Percentiles rank a stretch among this genome's conserved stretches.
phyloP scores from a whole-genome alignment of 2,888 invertebrate species.

The Esperia sulphurella region DNA sequence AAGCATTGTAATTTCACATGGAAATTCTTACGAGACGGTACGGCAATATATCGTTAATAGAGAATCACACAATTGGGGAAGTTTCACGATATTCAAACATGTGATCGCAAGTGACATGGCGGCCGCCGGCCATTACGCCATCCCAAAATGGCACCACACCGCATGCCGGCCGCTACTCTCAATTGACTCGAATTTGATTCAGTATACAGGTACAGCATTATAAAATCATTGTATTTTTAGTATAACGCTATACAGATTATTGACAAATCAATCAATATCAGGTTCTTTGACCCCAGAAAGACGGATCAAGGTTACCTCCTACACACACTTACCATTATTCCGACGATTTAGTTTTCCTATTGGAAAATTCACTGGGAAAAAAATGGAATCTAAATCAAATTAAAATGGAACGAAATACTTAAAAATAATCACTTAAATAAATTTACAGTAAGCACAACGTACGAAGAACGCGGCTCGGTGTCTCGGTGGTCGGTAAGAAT shows the following conservation, averaged over 20 bases:
- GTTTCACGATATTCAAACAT: constrained; percentile 25
- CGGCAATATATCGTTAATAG: no score
- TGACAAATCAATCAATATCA: not conserved
- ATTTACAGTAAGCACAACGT: no score
- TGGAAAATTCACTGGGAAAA: not conserved
- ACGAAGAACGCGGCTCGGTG: no score
- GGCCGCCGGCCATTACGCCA: constrained; percentile 50
- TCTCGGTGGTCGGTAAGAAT: no score
- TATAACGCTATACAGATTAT: no score
- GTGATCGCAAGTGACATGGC: constrained; percentile 62
- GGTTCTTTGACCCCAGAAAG: not conserved
- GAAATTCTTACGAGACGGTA: no score
- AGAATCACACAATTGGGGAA: not conserved
- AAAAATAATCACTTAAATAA: no score
- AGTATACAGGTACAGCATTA: not conserved
- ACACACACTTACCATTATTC: not conserved
- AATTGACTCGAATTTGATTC: not conserved
- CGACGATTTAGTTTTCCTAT: not conserved
- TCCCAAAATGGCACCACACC: constrained; percentile 65
- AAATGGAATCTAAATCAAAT: not conserved
- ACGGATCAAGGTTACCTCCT: not conserved
- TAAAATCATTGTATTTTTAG: no score
- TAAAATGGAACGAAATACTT: not conserved
- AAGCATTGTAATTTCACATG: no score
- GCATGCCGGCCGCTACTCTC: constrained; percentile 40